These are phyloP conservation scores for Lemur catta DNA, from an alignment of 2,797 vertebrate genomes.

Conservation along the genomic window DNA sequence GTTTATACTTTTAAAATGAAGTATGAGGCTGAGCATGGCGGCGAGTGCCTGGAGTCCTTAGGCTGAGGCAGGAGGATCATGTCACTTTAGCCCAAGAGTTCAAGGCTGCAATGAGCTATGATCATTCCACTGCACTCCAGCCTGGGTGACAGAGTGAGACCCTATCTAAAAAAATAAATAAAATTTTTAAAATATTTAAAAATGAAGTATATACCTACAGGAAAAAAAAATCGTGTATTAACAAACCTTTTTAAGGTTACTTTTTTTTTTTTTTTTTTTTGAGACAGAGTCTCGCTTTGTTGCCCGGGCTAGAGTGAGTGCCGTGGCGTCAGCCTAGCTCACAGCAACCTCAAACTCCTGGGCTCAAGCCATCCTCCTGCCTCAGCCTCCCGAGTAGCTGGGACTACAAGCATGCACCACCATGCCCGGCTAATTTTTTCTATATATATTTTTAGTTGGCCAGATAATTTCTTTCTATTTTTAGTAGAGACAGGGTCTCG, in stretches of 20 bases:
- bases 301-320: too few species aligned
- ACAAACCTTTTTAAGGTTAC: conserved; percentile 26
- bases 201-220: not conserved
- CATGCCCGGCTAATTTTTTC: too few species aligned
- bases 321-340: not conserved
- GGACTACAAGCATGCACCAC: too few species aligned
- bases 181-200: too few species aligned
- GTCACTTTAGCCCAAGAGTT: not conserved
- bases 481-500: too few species aligned
- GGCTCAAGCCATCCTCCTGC: too few species aligned
- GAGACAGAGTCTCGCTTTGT: not conserved
- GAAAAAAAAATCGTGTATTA: not conserved
- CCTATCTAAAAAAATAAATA: not conserved
- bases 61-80: not conserved
- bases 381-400: too few species aligned
- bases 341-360: not conserved
- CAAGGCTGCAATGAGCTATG: not conserved
- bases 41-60: not conserved
- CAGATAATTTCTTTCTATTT: too few species aligned
- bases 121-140: not conserved
- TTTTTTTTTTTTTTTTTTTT: not conserved
- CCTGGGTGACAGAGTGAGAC: not conserved
- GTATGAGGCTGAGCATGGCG: not conserved
- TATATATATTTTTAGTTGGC: too few species aligned
- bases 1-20: conserved; percentile 8